Base-by-base conservation (phyloP, 2,888 invertebrate species). In the Napeogenes sylphis region DNA sequence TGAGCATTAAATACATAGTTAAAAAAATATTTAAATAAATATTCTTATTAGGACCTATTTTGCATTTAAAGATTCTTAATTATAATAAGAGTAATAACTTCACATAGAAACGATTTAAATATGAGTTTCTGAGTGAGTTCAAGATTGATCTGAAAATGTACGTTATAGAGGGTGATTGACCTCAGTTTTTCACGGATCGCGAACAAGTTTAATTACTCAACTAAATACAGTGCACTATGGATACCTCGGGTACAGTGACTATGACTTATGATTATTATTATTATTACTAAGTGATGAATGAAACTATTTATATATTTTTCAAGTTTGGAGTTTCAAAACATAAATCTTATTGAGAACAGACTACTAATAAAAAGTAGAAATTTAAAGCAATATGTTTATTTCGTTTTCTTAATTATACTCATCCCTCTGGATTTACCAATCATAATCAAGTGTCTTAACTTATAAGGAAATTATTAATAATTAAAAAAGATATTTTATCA, bases 141-240 rank as follows among this genome's bases (percentile, higher is more conserved):
- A 35, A 35, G 35, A 35, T 35, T 35, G 47, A 30, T 51, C 51
- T 51, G 51, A 51, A 51, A 55, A 60, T 55, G 3, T 35, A 46
- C 66, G 58, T 63, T 71, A 68, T 67, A 69, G 72, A 69, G 76
- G 76, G 75, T 76, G 70, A 77, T 78, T 71, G 77, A 75, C 77
- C 82, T 76, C 61, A 58, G 68, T 71, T 79, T 83, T 73, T 75
- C 87, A 85, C 86, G 87, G 82, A 64, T 70, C 63, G 66, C 81
- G 85, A 74, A 71, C 85, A 80, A 70, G 70, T 71, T 79, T 84
- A 84, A 86, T 86, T 86, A 81, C 80, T 75, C 69, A 77, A 75
- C 73, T 75, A 65, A 68, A 71, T 73, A 71, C 70, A 71, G 83
- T 84, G 83, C 81, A 73, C 75, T 86, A 87, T 86, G 85, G 74